A percentile compares a stretch with the other conserved stretches of the same genome.
These are phyloP conservation scores for Lutraria lutraria DNA, from an alignment of 2,888 invertebrate genomes.

Conservation along the genomic window DNA sequence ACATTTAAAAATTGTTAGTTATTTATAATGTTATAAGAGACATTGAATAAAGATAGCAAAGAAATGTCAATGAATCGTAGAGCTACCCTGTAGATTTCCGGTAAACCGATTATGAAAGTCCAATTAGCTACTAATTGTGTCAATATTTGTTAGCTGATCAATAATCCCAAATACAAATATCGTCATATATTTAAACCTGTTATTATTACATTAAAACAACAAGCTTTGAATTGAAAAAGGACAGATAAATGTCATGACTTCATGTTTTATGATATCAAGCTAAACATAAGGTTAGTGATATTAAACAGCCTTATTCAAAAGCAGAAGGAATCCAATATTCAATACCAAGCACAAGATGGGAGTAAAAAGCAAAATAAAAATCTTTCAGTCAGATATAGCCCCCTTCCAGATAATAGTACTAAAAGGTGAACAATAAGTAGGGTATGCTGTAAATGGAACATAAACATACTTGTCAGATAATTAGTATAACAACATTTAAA, in stretches of 20 bases:
- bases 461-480: neutral
- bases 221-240: no score
- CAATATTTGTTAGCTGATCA: no score
- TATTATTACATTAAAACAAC: no score
- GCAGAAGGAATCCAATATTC: neutral
- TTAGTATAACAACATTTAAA: neutral
- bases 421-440: neutral
- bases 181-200: no score
- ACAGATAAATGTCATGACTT: no score
- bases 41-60: neutral
- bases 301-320: neutral
- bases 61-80: neutral
- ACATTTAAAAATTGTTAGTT: neutral
- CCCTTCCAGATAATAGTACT: neutral
- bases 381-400: neutral
- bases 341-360: neutral
- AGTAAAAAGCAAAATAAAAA: neutral
- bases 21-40: no score
- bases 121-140: neutral
- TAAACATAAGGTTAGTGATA: no score
- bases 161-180: no score
- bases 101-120: neutral
- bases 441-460: neutral
- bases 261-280: no score
- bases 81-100: neutral